A percentile compares a stretch with the other conserved stretches of the same genome.
Conservation (phyloP, 2,113 vertebrate genomes). For the Cepphus grylle region DNA sequence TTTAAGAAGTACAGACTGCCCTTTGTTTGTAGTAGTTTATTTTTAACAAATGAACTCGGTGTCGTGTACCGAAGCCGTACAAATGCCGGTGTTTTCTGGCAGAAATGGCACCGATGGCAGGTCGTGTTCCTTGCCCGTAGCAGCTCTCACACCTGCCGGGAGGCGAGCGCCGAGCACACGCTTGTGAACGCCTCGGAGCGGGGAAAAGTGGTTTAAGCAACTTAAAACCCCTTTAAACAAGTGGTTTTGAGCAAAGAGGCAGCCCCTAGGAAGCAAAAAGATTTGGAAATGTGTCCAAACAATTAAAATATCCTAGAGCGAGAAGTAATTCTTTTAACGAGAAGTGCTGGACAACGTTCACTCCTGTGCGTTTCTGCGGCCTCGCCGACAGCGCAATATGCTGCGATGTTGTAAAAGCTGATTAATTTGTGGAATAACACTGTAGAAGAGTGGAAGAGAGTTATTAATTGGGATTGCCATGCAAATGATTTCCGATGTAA, state of each 20-base stretch:
- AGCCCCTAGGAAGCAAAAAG: neutral
- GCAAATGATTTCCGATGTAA: neutral
- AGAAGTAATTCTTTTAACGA: neutral
- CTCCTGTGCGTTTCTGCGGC: neutral
- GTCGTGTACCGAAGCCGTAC: rapidly evolving
- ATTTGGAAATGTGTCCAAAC: neutral
- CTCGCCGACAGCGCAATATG: neutral
- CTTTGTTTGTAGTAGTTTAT: neutral
- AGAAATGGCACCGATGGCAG: neutral
- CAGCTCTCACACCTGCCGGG: neutral
- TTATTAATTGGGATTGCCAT: neutral
- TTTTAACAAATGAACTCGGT: neutral
- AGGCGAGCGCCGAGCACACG: rapidly evolving
- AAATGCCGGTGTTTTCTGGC: neutral
- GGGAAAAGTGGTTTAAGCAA: neutral
- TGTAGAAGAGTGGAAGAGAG: neutral
- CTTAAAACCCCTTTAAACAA: neutral
- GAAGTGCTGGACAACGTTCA: neutral
- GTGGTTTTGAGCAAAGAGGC: neutral
- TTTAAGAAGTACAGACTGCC: neutral
- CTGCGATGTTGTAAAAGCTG: neutral
- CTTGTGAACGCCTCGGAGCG: neutral
- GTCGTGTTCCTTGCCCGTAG: rapidly evolving
- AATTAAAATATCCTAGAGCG: neutral
- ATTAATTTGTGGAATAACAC: neutral